These are phyloP conservation scores for Drosophila varians DNA, from an alignment of 1,140 invertebrate species.

Conservation along the genomic window DNA sequence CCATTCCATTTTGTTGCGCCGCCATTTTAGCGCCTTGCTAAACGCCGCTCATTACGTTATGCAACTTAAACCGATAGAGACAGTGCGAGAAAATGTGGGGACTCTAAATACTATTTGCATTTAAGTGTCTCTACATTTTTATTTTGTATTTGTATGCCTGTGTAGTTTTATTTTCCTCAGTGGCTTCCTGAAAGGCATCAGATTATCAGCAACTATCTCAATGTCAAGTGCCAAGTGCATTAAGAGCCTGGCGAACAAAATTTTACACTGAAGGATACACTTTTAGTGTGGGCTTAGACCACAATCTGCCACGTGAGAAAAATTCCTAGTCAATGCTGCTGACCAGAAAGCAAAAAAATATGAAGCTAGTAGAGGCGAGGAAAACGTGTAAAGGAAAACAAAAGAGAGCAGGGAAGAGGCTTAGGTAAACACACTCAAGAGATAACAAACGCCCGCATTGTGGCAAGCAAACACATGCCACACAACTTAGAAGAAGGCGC, in stretches of 20 bases:
- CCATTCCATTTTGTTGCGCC: conserved; percentile 28
- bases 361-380: background rate
- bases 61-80: conserved; percentile 32
- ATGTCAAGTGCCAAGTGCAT: conserved; percentile 59
- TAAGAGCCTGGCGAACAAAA: conserved; percentile 30
- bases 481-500: background rate
- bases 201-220: conserved; percentile 61
- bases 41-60: conserved; percentile 67
- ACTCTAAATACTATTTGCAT: too few species aligned
- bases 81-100: background rate
- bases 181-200: background rate
- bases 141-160: too few species aligned
- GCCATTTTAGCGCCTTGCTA: conserved; percentile 33
- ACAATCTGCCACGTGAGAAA: conserved; percentile 19
- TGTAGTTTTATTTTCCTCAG: background rate
- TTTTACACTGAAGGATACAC: conserved; percentile 34
- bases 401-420: conserved; percentile 47
- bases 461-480: conserved; percentile 32
- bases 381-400: conserved; percentile 9
- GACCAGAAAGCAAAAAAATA: background rate
- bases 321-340: conserved; percentile 6
- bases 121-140: too few species aligned
- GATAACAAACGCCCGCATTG: conserved; percentile 53
- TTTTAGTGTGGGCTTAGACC: conserved; percentile 25
- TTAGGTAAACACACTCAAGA: conserved; percentile 62